Evolutionary conservation across 2,797 vertebrate species (phyloP).

Genomic region (Hippocampus kuda): DNA sequence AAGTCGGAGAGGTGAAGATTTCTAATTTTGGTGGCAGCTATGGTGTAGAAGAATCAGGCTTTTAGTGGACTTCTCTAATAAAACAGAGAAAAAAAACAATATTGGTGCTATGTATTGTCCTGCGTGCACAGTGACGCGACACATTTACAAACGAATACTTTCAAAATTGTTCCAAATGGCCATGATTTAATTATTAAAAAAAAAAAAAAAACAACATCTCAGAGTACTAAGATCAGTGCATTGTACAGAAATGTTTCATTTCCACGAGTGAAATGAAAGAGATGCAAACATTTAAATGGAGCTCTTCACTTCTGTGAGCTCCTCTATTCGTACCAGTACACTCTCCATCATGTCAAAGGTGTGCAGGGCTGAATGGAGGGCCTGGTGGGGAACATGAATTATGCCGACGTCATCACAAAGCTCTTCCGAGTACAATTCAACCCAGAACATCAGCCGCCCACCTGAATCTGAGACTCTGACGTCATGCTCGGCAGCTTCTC

Average conservation of each 20-base stretch:
- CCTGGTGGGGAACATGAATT: constrained; percentile 62
- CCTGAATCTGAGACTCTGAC: constrained; percentile 85
- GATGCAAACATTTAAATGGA: background rate
- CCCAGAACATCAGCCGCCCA: constrained; percentile 35
- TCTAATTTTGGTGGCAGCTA: background rate
- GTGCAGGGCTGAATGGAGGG: constrained; percentile 85
- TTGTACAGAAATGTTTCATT: background rate
- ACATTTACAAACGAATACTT: background rate
- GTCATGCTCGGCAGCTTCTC: constrained; percentile 80
- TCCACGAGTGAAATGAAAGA: background rate
- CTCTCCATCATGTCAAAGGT: constrained; percentile 97
- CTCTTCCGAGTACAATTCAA: background rate
- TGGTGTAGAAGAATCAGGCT: background rate
- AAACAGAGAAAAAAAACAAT: background rate
- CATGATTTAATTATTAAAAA: background rate
- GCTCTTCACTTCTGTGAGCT: constrained; percentile 54
- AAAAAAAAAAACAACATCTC: too few species aligned
- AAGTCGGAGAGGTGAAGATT: background rate
- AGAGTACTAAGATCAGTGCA: background rate
- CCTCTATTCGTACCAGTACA: constrained; percentile 87
- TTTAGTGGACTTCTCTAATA: background rate
- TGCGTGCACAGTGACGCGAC: background rate
- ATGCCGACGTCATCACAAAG: background rate
- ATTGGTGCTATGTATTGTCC: background rate
- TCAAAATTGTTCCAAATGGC: background rate